Evolutionary conservation across 2,888 invertebrate species (phyloP).

Genomic region (Dynastes maya): DNA sequence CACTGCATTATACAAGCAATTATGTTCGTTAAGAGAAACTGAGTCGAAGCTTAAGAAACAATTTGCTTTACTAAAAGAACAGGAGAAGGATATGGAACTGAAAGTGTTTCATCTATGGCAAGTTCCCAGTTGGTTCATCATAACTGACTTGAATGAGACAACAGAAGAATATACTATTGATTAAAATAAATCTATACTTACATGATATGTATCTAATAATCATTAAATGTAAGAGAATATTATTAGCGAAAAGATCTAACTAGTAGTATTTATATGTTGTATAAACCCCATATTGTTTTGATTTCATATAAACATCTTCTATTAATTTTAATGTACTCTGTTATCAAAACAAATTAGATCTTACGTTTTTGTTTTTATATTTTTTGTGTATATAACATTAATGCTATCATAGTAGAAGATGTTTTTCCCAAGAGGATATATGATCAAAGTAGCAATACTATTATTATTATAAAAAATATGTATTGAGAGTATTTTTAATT

Average conservation of each 20-base stretch:
- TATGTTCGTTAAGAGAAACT: slow-evolving; percentile 64
- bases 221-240: neutral
- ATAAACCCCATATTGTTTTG: slow-evolving; percentile 10
- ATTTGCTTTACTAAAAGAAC: slow-evolving; percentile 62
- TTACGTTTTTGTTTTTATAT: slow-evolving; percentile 23
- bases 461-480: slow-evolving; percentile 27
- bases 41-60: slow-evolving; percentile 65
- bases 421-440: slow-evolving; percentile 8
- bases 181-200: slow-evolving; percentile 25
- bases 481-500: slow-evolving; percentile 49
- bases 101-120: slow-evolving; percentile 67
- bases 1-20: slow-evolving; percentile 64
- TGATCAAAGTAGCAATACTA: slow-evolving; percentile 3
- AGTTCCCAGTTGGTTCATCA: slow-evolving; percentile 68
- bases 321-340: slow-evolving; percentile 23
- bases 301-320: neutral
- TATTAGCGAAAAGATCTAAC: slow-evolving; percentile 12
- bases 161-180: slow-evolving; percentile 49
- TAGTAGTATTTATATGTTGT: slow-evolving; percentile 34
- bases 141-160: slow-evolving; percentile 53
- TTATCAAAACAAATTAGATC: slow-evolving; percentile 4
- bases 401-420: slow-evolving; percentile 10
- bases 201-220: slow-evolving; percentile 10
- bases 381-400: slow-evolving; percentile 24
- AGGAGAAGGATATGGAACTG: slow-evolving; percentile 65